Conservation (phyloP, 2,888 invertebrate genomes). For the Acronicta aceris region DNA sequence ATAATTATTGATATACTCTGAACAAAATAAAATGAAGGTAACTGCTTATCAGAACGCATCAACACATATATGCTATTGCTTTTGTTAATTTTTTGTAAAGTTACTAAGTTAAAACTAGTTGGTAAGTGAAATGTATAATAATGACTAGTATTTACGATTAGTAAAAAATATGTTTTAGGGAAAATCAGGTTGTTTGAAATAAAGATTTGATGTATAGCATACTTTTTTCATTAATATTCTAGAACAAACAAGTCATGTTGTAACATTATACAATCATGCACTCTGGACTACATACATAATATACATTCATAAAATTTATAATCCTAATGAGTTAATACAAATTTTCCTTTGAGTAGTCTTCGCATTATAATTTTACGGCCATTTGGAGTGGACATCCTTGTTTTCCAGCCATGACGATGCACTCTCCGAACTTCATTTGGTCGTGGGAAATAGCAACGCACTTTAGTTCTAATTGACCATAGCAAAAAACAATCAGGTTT, state of each 20-base stretch:
- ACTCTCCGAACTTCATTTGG: conserved; percentile 93
- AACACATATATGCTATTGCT: conserved; percentile 24
- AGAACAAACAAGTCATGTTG: neutral
- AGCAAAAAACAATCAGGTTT: conserved; percentile 73
- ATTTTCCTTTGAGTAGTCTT: conserved; percentile 92
- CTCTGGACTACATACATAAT: too few relatives aligned
- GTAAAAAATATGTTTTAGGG: conserved; percentile 54
- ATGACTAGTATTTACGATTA: conserved; percentile 36
- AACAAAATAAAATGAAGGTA: neutral
- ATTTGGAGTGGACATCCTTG: conserved; percentile 91
- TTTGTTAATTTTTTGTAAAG: conserved; percentile 65
- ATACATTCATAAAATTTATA: neutral
- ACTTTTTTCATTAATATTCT: conserved; percentile 30
- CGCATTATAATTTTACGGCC: conserved; percentile 93
- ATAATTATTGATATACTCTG: conserved; percentile 18
- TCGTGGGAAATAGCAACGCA: conserved; percentile 92
- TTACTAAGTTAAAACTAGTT: conserved; percentile 56
- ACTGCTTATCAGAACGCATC: conserved; percentile 16
- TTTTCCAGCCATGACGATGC: conserved; percentile 91
- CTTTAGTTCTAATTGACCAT: conserved; percentile 80
- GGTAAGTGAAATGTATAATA: conserved; percentile 68
- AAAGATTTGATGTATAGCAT: conserved; percentile 55
- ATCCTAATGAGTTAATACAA: conserved; percentile 91
- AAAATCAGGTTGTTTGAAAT: conserved; percentile 64
- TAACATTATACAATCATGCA: too few relatives aligned